Percentiles rank a stretch among this genome's conserved stretches.
phyloP scores from a whole-genome alignment of 1,140 invertebrate genomes.

The Cherax quadricarinatus region DNA sequence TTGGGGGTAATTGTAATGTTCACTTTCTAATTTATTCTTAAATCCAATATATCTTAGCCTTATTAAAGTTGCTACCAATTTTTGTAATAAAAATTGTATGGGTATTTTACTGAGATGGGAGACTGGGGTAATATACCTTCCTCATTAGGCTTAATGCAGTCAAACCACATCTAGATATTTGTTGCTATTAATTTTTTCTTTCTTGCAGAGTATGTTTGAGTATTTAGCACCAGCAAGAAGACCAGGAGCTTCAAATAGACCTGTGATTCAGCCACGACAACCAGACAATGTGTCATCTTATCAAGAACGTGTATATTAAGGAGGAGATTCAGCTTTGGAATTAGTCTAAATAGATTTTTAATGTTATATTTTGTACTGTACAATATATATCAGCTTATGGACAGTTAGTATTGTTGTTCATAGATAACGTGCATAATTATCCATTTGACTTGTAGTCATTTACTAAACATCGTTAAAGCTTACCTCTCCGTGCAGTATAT shows the following conservation, averaged over 20 bases:
- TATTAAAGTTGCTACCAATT: no score
- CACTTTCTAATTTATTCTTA: no score
- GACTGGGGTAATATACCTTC: no score
- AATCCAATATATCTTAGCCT: no score
- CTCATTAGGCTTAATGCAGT: no score
- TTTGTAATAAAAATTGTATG: no score
- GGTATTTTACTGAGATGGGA: no score
- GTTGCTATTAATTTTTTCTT: neutral
- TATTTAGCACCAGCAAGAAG: constrained; percentile 86
- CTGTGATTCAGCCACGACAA: constrained; percentile 67
- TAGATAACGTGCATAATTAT: neutral
- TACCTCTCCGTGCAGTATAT: neutral
- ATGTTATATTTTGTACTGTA: neutral
- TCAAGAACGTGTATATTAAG: constrained; percentile 72
- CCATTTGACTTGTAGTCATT: neutral
- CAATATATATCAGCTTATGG: neutral
- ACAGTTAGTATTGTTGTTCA: neutral
- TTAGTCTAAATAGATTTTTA: neutral
- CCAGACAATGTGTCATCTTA: constrained; percentile 73
- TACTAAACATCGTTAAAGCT: neutral
- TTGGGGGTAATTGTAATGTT: no score
- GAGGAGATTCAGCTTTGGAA: neutral
- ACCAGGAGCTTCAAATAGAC: constrained; percentile 68
- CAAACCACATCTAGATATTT: no score
- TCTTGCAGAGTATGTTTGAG: constrained; percentile 91